phyloP scores from a whole-genome alignment of 2,888 invertebrate species.

The Phania funesta region DNA sequence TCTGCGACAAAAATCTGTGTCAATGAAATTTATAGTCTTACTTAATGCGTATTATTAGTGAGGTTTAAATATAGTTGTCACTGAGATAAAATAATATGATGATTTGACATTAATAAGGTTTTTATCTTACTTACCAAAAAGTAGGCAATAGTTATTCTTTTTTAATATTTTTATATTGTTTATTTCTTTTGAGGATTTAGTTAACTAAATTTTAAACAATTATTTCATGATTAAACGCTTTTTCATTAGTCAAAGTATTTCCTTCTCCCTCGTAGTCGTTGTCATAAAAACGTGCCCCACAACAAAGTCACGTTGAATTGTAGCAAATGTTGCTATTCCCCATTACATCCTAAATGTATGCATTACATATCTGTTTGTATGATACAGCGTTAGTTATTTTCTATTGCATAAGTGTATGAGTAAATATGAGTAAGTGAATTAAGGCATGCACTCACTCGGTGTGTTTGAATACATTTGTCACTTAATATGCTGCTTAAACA shows the following conservation, averaged over 20 bases:
- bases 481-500: conserved; percentile 68
- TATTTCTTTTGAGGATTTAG: not conserved
- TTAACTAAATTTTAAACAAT: too few species aligned
- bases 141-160: not conserved
- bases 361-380: conserved; percentile 10
- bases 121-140: not conserved
- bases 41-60: too few species aligned
- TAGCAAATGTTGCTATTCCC: conserved; percentile 59
- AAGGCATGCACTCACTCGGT: not conserved
- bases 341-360: conserved; percentile 58
- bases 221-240: too few species aligned
- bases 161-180: not conserved
- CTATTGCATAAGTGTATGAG: conserved; percentile 12
- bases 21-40: too few species aligned
- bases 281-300: conserved; percentile 51
- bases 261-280: not conserved
- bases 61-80: too few species aligned
- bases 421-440: conserved; percentile 23
- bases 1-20: too few species aligned
- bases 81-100: too few species aligned
- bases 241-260: not conserved
- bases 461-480: conserved; percentile 56
- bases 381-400: not conserved
- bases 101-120: too few species aligned
- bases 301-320: conserved; percentile 60